phyloP scores from a whole-genome alignment of 2,888 invertebrate genomes.

The Scrobipalpa atriplicella region DNA sequence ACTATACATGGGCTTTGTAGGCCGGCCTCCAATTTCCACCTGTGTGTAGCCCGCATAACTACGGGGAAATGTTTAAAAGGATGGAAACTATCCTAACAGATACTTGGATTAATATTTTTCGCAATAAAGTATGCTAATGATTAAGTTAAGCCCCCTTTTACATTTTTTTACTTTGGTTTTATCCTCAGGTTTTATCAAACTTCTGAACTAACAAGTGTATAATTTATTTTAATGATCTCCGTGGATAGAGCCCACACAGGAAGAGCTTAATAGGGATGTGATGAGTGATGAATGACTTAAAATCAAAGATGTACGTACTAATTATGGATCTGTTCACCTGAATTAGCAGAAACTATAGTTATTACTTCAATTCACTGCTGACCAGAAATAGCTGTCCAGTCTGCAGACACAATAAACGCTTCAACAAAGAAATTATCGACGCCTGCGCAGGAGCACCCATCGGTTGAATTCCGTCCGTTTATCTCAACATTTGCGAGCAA shows the following conservation, averaged over 20 bases:
- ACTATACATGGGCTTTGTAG: constrained; percentile 37
- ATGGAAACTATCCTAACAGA: neutral
- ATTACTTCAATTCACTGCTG: neutral
- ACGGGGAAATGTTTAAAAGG: neutral
- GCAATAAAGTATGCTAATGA: no score
- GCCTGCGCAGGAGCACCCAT: constrained; percentile 46
- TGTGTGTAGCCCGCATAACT: neutral
- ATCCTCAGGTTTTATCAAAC: no score
- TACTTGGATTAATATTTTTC: no score
- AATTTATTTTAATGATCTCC: no score
- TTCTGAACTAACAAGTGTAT: no score
- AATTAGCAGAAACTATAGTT: neutral
- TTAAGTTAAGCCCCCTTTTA: no score
- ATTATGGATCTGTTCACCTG: neutral
- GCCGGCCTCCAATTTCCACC: constrained; percentile 19
- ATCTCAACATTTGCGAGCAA: constrained; percentile 38
- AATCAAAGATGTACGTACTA: no score
- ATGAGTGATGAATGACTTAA: no score
- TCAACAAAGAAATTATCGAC: constrained; percentile 52
- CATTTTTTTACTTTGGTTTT: no score
- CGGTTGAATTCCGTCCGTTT: constrained; percentile 64
- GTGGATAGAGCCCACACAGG: no score
- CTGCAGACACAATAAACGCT: constrained; percentile 44
- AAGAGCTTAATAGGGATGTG: no score
- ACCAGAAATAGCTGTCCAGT: constrained; percentile 22